A percentile compares a stretch with the other conserved stretches of the same genome.
phyloP scores from a whole-genome alignment of 2,113 vertebrate genomes.

The Seriola dumerili region DNA sequence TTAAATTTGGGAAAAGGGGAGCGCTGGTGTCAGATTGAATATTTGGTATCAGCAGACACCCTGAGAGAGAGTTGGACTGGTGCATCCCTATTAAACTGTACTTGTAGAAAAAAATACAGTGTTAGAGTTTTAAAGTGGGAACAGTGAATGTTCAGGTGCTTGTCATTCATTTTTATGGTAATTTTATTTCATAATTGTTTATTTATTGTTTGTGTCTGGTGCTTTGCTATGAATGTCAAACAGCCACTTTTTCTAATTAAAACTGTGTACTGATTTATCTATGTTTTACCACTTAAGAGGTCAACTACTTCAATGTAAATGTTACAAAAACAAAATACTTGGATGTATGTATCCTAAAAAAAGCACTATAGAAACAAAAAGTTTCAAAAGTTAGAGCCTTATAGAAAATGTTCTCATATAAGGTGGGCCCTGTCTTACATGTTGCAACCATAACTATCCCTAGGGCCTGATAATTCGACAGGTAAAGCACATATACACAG shows the following conservation, averaged over 20 bases:
- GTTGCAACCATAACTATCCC: not conserved
- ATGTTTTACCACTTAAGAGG: not conserved
- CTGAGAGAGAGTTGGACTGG: not conserved
- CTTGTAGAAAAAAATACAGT: no score
- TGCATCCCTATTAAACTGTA: not conserved
- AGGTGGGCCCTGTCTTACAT: no score
- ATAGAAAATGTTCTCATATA: constrained; percentile 9
- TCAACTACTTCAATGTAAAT: not conserved
- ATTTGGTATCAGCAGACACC: not conserved
- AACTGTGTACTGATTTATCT: not conserved
- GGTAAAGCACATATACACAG: not conserved
- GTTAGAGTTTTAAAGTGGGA: not conserved
- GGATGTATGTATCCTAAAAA: not conserved
- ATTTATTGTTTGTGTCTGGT: not conserved
- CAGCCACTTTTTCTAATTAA: not conserved
- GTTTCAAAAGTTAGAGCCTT: not conserved
- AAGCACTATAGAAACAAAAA: not conserved
- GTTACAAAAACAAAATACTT: not conserved
- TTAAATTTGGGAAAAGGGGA: not conserved
- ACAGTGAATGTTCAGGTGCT: not conserved
- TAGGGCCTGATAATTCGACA: not conserved
- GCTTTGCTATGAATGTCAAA: constrained; percentile 2
- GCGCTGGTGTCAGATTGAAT: not conserved
- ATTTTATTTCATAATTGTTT: not conserved
- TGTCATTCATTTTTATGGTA: not conserved